phyloP scores from a whole-genome alignment of 2,113 vertebrate genomes.

The Ploceus nigricollis region DNA sequence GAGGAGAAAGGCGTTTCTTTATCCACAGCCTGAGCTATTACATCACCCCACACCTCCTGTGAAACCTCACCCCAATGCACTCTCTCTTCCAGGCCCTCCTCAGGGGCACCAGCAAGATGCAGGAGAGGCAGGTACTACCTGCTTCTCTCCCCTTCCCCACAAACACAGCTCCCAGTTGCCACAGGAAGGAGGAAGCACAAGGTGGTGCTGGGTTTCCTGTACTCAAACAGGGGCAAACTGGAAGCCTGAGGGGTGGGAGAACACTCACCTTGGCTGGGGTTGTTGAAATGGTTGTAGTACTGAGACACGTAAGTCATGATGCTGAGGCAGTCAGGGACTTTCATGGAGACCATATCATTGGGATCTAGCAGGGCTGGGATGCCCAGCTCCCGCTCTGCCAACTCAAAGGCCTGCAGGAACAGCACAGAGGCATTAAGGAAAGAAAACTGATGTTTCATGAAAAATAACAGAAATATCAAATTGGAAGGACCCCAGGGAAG shows the following conservation, averaged over 20 bases:
- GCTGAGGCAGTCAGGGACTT: slow-evolving; percentile 92
- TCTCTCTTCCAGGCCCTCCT: neutral
- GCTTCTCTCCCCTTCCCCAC: neutral
- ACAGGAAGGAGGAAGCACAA: neutral
- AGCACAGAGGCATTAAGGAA: neutral
- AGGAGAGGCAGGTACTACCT: neutral
- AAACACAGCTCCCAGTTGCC: neutral
- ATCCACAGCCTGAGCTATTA: neutral
- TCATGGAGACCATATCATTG: slow-evolving; percentile 97
- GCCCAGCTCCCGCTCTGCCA: slow-evolving; percentile 90
- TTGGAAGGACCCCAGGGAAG: neutral
- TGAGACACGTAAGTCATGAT: slow-evolving; percentile 97
- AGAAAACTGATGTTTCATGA: neutral
- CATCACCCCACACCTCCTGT: neutral
- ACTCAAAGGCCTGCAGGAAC: slow-evolving; percentile 85
- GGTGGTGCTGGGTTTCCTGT: neutral
- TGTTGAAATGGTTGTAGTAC: slow-evolving; percentile 93
- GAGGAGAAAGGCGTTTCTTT: neutral
- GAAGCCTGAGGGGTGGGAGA: neutral
- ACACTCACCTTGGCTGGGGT: slow-evolving; percentile 75
- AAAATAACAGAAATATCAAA: neutral
- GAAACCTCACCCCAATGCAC: neutral
- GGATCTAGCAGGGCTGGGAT: slow-evolving; percentile 94
- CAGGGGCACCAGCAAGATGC: neutral
- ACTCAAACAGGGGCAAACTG: neutral